Evolutionary conservation across 2,888 invertebrate species (phyloP).

Genomic region (Machimus rusticus): DNA sequence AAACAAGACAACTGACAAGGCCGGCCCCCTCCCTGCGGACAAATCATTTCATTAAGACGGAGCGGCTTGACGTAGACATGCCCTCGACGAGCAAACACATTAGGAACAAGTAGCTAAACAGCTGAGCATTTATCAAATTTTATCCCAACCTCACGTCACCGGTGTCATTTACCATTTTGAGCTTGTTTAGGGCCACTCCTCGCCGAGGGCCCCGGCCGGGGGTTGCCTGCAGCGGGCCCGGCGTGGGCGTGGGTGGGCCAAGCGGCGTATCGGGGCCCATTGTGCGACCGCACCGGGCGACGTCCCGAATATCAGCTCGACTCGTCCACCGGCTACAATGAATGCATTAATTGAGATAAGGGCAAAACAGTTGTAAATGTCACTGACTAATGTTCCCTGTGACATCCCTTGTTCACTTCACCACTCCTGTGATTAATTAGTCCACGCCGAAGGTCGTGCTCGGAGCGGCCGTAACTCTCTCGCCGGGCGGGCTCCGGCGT

Average conservation of each 20-base stretch:
- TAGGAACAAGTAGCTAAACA: slow-evolving; percentile 1
- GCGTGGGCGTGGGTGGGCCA: neutral
- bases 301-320: neutral
- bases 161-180: slow-evolving; percentile 30
- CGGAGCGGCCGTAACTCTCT: neutral
- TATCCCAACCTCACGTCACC: slow-evolving; percentile 29
- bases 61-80: slow-evolving; percentile 5
- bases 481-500: neutral
- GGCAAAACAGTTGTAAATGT: slow-evolving; percentile 41
- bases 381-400: slow-evolving; percentile 37
- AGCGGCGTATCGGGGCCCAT: neutral
- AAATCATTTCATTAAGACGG: slow-evolving; percentile 29
- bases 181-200: neutral
- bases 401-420: slow-evolving; percentile 3
- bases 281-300: neutral
- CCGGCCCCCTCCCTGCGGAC: neutral
- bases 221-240: neutral
- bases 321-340: slow-evolving; percentile 1
- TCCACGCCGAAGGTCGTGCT: neutral
- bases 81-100: neutral
- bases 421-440: slow-evolving; percentile 32
- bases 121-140: slow-evolving; percentile 33
- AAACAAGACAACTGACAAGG: slow-evolving; percentile 2
- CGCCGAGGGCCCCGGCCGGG: neutral
- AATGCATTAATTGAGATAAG: slow-evolving; percentile 39